Evolutionary conservation across 2,888 invertebrate species (phyloP).

Genomic region (Nomada flava): DNA sequence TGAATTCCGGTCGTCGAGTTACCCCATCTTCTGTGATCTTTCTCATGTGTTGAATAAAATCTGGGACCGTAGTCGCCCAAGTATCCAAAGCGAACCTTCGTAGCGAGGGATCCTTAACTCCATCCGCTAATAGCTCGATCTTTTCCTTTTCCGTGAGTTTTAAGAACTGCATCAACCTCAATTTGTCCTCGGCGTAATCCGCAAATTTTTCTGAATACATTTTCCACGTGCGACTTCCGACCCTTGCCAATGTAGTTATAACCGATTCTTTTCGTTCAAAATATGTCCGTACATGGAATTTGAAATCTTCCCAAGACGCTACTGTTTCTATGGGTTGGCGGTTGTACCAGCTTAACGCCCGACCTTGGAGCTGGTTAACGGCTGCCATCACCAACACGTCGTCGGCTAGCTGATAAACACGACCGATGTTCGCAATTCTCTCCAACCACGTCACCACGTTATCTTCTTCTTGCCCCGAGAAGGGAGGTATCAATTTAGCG

Average conservation of each 20-base stretch:
- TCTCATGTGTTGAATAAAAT: conserved; percentile 12
- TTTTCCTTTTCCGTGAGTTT: not conserved
- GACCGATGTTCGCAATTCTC: not conserved
- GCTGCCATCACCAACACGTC: not conserved
- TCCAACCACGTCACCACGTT: not conserved
- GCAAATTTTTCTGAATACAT: not conserved
- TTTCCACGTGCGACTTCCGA: not conserved
- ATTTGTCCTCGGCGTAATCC: not conserved
- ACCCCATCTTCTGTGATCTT: not conserved
- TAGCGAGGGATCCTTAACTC: not conserved
- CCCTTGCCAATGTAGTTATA: not conserved
- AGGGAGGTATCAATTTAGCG: too few species aligned
- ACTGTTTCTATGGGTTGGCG: not conserved
- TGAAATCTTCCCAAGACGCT: not conserved
- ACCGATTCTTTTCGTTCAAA: not conserved
- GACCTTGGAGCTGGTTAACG: not conserved
- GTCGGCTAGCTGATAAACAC: not conserved
- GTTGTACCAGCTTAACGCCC: conserved; percentile 7
- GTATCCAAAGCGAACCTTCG: not conserved
- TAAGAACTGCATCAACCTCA: conserved; percentile 4
- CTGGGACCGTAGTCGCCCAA: not conserved
- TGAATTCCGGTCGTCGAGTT: too few species aligned
- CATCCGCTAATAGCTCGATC: not conserved
- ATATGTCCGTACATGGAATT: not conserved
- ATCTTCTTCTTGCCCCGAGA: too few species aligned